Base-by-base conservation (phyloP, 2,888 invertebrate genomes). In the Pharmacophagus antenor region DNA sequence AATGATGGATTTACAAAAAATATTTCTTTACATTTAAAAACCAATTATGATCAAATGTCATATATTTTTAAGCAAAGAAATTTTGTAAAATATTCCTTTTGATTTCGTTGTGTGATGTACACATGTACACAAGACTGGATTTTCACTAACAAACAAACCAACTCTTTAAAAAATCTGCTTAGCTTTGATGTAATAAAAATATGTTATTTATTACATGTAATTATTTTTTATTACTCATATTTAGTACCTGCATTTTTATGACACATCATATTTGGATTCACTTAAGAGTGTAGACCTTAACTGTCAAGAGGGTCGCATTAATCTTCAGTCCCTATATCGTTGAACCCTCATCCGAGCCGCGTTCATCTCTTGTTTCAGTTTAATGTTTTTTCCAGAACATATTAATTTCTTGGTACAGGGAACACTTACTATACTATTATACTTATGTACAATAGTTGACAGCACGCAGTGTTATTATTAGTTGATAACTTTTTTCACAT, bases 291-390 rank as follows among this genome's bases (percentile, higher is more conserved):
- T 58, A 52, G 31, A 58, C 57, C 57, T 52, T 53, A 53, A 47
- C 52, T 58, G 58, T 53, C 58, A 58, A 48, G 58, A 58, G 58
- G 58, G 58, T 48, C 41, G 47, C 58, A 48, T 58, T 58, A 58
- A 58, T 58, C 58, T 58, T 47, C 25, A 23, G 58, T 15, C 54
- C 58, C 58, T 47, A 23, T 58, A 53, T 58, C 47, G 52, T 47
- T 49, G 15, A 12, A 18, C 46, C 58, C 41, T 52, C 52, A 25
- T 55, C 47, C 47, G 41, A 21, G 17, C 18, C 25, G 55, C 46
- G 51, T 52, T 58, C 46, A 52, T 22, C 15, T 31, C 47, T 53
- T 53, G 58, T 51, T 47, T 58, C 48, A 58, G 37, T 47, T 52
- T 37, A 48, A 41, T 37, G 47, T 58, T 52, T 53, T 41, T 53